Evolutionary conservation across 2,888 invertebrate genomes (phyloP), one percentile per base, ranked within the genome.

Genomic region (Athripsodes cinereus): DNA sequence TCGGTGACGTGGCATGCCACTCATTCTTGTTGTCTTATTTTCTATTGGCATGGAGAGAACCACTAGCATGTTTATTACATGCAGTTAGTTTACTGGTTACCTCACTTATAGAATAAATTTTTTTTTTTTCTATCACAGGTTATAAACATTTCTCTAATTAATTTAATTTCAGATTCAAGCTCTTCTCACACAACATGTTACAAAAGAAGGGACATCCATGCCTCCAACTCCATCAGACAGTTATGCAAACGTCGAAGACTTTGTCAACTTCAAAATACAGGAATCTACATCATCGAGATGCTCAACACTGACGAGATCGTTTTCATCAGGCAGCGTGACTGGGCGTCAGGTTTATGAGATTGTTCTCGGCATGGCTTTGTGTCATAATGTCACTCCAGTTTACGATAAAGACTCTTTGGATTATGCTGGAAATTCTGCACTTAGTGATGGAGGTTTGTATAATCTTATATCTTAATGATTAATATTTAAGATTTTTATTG

Each of bases 371-470:
- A 78, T 99, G 53, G 96, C 98, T 0, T 77, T 99, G 35, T 99
- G 99, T 71, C 99, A 99, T 71, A 99, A 99, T 74, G 99, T 99
- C 10, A 99, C 99, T 0, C 99, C 99, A 0, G 94, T 96, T 1
- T 92, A 90, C 68, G 97, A 97, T 66, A 80, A 76, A 18, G 73
- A 73, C 63, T 71, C 72, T 31, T 68, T 68, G 51, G 59, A 60
- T 16, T 56, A 20, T 58, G 48, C 31, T 49, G 53, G 58, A 3
- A 46, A 20, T 10, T 58, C 57, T 1, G 16, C 40, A 16, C 53
- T 53, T 51, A 51, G 47, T 35, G 62, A 63, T 31, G 51, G 26
- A 52, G 62, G 62, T 63, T 54, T 20, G 21, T 40, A 40, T 13
- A 8, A n/a, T n/a, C n/a, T n/a, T n/a, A n/a, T n/a, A n/a, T n/a